Percentiles rank a stretch among this genome's conserved stretches.
phyloP scores from a whole-genome alignment of 2,113 vertebrate genomes.

The Cyprinodon brontotheroides region DNA sequence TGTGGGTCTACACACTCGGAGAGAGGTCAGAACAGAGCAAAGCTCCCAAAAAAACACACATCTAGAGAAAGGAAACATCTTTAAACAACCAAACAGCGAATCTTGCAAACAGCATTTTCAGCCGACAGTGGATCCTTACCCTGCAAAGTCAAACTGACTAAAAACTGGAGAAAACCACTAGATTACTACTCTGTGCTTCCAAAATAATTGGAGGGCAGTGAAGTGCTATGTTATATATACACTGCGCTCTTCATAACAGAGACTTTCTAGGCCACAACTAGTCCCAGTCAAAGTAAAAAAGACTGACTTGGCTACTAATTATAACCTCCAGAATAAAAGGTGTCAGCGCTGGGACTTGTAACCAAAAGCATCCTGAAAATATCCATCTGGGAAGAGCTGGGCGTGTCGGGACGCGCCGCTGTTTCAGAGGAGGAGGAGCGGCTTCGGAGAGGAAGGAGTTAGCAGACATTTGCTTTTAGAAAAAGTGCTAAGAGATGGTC shows the following conservation, averaged over 20 bases:
- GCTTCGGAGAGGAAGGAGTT: slow-evolving; percentile 1
- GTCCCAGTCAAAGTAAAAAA: slow-evolving; percentile 43
- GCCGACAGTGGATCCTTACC: slow-evolving; percentile 7
- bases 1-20: too few species aligned
- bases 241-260: slow-evolving; percentile 42
- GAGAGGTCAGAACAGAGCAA: too few species aligned
- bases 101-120: background rate
- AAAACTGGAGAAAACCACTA: slow-evolving; percentile 62
- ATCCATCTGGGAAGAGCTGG: slow-evolving; percentile 64
- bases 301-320: slow-evolving; percentile 67
- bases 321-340: slow-evolving; percentile 69
- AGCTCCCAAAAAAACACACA: too few species aligned
- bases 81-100: background rate
- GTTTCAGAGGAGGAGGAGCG: slow-evolving; percentile 13
- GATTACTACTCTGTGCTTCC: slow-evolving; percentile 61
- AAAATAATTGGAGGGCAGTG: slow-evolving; percentile 58
- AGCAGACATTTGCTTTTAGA: background rate
- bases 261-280: slow-evolving; percentile 71
- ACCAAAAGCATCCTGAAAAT: slow-evolving; percentile 68
- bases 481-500: background rate
- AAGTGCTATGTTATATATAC: slow-evolving; percentile 39
- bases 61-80: background rate
- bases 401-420: slow-evolving; percentile 45
- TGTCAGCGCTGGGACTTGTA: slow-evolving; percentile 72
- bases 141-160: slow-evolving; percentile 27